phyloP scores from a whole-genome alignment of 1,140 invertebrate species.

The Drosophila arizonae region DNA sequence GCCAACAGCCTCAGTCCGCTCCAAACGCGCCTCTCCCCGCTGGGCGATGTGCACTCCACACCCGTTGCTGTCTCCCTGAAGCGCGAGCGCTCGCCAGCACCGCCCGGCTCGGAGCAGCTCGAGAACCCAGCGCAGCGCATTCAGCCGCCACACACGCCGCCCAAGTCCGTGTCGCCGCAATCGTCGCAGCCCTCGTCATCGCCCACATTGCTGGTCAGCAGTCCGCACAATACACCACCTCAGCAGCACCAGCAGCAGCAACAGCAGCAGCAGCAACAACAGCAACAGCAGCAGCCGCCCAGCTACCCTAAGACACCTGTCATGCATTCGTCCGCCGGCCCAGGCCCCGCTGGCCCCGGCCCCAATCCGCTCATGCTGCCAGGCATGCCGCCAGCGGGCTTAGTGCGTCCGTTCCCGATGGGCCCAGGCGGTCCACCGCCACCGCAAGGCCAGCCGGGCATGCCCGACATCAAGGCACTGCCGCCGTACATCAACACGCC shows the following conservation, averaged over 20 bases:
- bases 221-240: conserved; percentile 71
- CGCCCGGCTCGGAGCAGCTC: conserved; percentile 53
- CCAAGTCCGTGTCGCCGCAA: conserved; percentile 83
- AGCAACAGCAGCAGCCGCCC: conserved; percentile 44
- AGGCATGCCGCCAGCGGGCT: conserved; percentile 74
- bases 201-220: conserved; percentile 67
- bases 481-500: conserved; percentile 85
- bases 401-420: conserved; percentile 74
- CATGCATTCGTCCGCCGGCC: conserved; percentile 49
- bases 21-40: conserved; percentile 71
- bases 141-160: conserved; percentile 77
- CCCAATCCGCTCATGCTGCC: conserved; percentile 67
- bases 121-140: conserved; percentile 79
- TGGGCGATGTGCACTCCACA: conserved; percentile 40
- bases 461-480: conserved; percentile 80
- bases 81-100: conserved; percentile 72
- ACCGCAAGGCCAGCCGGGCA: conserved; percentile 54
- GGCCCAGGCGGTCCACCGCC: conserved; percentile 67
- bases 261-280: conserved; percentile 48
- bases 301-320: conserved; percentile 50
- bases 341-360: conserved; percentile 9
- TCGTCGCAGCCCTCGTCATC: conserved; percentile 79
- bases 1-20: conserved; percentile 65
- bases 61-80: conserved; percentile 56
- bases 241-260: conserved; percentile 52